phyloP scores from a whole-genome alignment of 2,113 vertebrate genomes.

The Eretmochelys imbricata region DNA sequence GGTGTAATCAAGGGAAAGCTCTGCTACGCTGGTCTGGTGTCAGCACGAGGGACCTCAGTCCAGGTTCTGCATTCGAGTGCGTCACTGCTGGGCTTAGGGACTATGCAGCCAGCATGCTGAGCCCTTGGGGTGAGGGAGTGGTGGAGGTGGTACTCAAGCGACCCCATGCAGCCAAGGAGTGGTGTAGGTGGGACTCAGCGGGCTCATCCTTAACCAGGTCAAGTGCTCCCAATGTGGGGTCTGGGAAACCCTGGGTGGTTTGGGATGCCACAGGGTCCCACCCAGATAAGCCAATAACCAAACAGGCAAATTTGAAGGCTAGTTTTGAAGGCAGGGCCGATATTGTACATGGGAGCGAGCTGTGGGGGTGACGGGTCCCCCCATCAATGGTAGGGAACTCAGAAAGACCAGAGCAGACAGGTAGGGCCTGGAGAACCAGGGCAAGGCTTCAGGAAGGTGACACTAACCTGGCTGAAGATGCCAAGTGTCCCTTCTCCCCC shows the following conservation, averaged over 20 bases:
- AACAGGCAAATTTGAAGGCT: neutral
- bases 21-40: neutral
- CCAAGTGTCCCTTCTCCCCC: neutral
- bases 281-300: neutral
- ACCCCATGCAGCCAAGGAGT: neutral
- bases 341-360: neutral
- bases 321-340: neutral
- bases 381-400: neutral
- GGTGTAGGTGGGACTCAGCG: neutral
- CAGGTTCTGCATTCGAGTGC: neutral
- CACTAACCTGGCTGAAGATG: neutral
- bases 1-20: neutral
- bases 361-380: neutral
- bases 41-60: no score
- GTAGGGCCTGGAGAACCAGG: neutral
- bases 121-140: neutral
- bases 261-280: neutral
- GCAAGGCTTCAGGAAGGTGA: neutral
- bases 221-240: neutral
- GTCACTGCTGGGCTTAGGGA: neutral
- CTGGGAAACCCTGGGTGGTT: neutral
- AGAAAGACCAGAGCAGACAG: neutral
- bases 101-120: neutral
- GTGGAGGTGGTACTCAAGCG: neutral
- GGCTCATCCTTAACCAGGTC: neutral